Base-by-base conservation (phyloP, 2,797 vertebrate genomes). In the Onychomys arenicola region DNA sequence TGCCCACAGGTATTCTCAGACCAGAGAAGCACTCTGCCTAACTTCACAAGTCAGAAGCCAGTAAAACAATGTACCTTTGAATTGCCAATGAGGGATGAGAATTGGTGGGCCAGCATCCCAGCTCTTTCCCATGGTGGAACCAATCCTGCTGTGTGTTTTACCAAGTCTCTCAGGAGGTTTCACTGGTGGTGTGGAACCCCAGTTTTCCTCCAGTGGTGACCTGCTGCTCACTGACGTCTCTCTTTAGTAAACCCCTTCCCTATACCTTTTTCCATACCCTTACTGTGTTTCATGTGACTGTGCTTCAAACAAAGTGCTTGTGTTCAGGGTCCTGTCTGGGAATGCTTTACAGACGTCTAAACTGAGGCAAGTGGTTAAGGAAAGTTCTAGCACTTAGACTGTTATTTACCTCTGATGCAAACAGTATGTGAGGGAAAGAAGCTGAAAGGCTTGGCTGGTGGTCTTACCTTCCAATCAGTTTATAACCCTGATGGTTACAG, bases 321-420 rank as follows among this genome's bases (percentile, higher is more conserved):
- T 61, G 8, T 6, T 25, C 32, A 43, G 49, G 29, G 85, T 96
- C 6, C 80, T 78, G 13, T 88, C 73, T 23, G 49, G 34, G n/a
- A 91, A 61, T 90, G 23, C 84, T 77, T 67, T 90, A 25, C 14
- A 9, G 34, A 21, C 49, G 87, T 85, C 73, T 59, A 69, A 89
- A 67, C 21, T 21, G 57, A 91, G 46, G 46, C 63, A 92, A 59
- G 25, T 55, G 17, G 7, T 43, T 71, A 76, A 43, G n/a, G 77
- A 76, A 93, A 94, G 73, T 90, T 43, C 11, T 59, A 25, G 49
- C 86, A 65, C 37, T 88, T n/a, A 93, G 32, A 89, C 80, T 10
- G 61, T 87, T 16, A 4, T 83, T 21, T n/a, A 32, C 11, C 21
- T 12, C 78, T 37, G 65, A 34, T 4, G 40, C 21, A 87, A 78